A percentile compares a stretch with the other conserved stretches of the same genome.
phyloP scores from a whole-genome alignment of 2,113 vertebrate genomes.

The Corynorhinus townsendii region DNA sequence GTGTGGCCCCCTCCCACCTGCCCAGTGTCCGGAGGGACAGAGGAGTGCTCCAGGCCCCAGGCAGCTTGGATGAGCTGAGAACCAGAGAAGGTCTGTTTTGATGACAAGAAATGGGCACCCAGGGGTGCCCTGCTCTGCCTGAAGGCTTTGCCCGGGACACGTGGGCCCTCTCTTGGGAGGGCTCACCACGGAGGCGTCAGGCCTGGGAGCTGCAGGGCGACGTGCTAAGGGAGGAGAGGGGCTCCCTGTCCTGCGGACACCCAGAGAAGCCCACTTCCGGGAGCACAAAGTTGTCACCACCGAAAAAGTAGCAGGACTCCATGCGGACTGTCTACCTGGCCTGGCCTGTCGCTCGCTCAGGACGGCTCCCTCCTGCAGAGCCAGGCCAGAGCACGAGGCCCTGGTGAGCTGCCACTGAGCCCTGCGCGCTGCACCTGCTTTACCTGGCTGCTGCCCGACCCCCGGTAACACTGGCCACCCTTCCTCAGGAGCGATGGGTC shows the following conservation, averaged over 20 bases:
- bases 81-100: not conserved
- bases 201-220: not conserved
- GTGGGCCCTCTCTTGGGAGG: not conserved
- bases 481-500: not conserved
- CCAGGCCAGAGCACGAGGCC: too few relatives aligned
- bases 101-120: not conserved
- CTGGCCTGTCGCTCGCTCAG: not conserved
- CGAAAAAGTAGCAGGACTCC: not conserved
- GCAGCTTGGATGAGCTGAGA: not conserved
- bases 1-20: not conserved
- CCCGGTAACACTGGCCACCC: not conserved
- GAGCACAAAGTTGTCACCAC: not conserved
- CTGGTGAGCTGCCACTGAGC: too few relatives aligned
- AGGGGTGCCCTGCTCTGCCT: not conserved
- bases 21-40: too few relatives aligned
- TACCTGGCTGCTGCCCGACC: not conserved
- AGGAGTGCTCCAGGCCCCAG: not conserved
- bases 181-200: not conserved
- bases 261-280: not conserved
- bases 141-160: not conserved
- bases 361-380: not conserved
- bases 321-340: not conserved
- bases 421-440: not conserved
- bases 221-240: accelerated
- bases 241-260: not conserved